Base-by-base conservation (phyloP, 2,797 vertebrate genomes). In the Centropyge bicolor region DNA sequence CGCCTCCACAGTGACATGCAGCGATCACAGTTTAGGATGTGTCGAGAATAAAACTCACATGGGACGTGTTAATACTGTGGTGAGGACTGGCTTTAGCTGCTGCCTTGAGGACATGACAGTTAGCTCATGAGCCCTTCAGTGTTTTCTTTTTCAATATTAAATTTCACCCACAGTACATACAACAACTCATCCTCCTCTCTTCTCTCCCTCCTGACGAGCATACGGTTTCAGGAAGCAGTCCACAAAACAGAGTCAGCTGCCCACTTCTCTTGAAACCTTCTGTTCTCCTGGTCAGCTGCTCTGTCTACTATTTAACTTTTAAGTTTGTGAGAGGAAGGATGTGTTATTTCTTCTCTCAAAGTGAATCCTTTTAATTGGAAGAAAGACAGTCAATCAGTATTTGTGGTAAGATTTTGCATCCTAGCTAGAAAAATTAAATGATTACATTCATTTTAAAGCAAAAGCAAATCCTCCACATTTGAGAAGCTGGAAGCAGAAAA, bases 11-110 rank as follows among this genome's bases (percentile, higher is more conserved):
- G 56, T 49, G 43, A 45, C 55, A 66, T 67, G 17, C 65, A 48
- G n/a, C 4, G 57, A 52, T 69, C 41, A 49, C 17, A 40, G 74
- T 65, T 82, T 70, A 54, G 55, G 16, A 54, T 27, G 74, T 76
- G 77, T 20, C 17, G 54, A 72, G 19, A 66, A 54, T 36, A 35
- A 61, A 61, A 83, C 76, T 43, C 71, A 64, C 74, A 63, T 1
- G 61, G 66, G 76, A 59, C 62, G 17, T 62, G 52, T 82, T 76
- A 22, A 70, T 64, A 13, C 51, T 19, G 43, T 19, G 52, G 60
- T 45, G 65, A 73, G 68, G 67, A 79, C 73, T 76, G 81, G 72
- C 54, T 54, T 19, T 5, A 45, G 51, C 69, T 67, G 61, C 20
- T 31, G 55, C 36, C 60, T 19, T 59, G 49, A 41, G 20, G 41